Percentiles rank a stretch among this genome's conserved stretches.
Evolutionary conservation across 2,113 vertebrate genomes (phyloP).

Genomic region (Siniperca chuatsi): DNA sequence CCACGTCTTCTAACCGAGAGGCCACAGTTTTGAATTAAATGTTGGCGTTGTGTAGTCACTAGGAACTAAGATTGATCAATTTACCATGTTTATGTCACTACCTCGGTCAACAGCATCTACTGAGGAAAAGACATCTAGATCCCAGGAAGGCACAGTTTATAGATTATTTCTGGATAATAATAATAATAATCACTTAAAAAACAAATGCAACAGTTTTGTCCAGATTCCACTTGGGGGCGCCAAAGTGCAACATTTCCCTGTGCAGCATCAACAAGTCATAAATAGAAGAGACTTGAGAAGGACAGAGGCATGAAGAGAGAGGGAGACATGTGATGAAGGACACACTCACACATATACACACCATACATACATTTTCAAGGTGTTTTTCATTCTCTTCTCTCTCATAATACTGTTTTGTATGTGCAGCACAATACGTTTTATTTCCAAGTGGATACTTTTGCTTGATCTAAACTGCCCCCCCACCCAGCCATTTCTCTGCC

Average conservation of each 20-base stretch:
- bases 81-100: too few relatives aligned
- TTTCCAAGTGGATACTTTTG: slow-evolving; percentile 27
- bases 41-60: not conserved
- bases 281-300: too few relatives aligned
- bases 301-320: not conserved
- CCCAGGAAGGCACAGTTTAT: not conserved
- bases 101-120: too few relatives aligned
- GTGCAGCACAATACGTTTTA: not conserved
- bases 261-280: not conserved
- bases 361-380: not conserved
- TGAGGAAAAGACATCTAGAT: not conserved
- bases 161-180: too few relatives aligned
- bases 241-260: not conserved
- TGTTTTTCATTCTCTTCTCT: not conserved
- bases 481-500: slow-evolving; percentile 3
- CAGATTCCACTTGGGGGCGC: not conserved
- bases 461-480: not conserved
- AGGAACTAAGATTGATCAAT: too few relatives aligned
- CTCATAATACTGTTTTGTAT: not conserved
- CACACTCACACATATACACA: not conserved
- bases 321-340: not conserved
- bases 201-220: not conserved
- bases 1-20: too few relatives aligned
- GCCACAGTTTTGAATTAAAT: not conserved
- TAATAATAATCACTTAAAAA: too few relatives aligned